phyloP scores from a whole-genome alignment of 2,113 vertebrate genomes.

The Gasterosteus aculeatus region DNA sequence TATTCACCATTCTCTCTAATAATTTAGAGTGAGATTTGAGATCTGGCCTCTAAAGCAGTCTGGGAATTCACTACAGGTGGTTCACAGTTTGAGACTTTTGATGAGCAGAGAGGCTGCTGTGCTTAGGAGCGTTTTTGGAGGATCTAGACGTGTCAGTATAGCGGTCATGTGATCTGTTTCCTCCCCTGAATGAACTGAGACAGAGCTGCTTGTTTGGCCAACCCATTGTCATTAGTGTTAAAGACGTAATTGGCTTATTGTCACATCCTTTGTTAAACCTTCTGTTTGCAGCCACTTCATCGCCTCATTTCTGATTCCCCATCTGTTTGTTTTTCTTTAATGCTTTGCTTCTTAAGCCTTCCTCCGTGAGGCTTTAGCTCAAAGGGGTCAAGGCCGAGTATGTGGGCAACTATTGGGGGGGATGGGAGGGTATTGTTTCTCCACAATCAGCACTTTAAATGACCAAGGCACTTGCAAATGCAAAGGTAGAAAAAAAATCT shows the following conservation, averaged over 20 bases:
- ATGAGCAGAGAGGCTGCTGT: not conserved
- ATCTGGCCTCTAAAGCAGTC: slow-evolving; percentile 27
- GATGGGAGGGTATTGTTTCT: not conserved
- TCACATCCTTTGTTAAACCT: slow-evolving; percentile 33
- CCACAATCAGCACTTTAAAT: not conserved
- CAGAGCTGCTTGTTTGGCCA: slow-evolving; percentile 5
- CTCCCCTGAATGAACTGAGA: not conserved
- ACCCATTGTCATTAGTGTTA: slow-evolving; percentile 20
- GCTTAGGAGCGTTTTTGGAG: not conserved
- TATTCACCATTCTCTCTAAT: slow-evolving; percentile 22
- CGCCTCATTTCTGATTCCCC: slow-evolving; percentile 37
- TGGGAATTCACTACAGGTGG: slow-evolving; percentile 62
- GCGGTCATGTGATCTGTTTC: not conserved
- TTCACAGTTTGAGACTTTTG: slow-evolving; percentile 4
- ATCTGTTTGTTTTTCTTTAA: slow-evolving; percentile 38
- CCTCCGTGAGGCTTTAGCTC: slow-evolving; percentile 25
- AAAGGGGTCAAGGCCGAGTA: slow-evolving; percentile 17
- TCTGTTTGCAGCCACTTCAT: slow-evolving; percentile 35
- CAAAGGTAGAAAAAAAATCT: not conserved
- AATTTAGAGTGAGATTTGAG: slow-evolving; percentile 35
- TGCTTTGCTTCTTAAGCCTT: slow-evolving; percentile 43
- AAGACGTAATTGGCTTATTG: slow-evolving; percentile 51
- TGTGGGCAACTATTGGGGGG: slow-evolving; percentile 16
- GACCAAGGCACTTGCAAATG: not conserved
- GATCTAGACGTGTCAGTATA: not conserved